These are phyloP conservation scores for Proterorhinus semilunaris DNA, from an alignment of 2,113 vertebrate genomes.

Conservation along the genomic window DNA sequence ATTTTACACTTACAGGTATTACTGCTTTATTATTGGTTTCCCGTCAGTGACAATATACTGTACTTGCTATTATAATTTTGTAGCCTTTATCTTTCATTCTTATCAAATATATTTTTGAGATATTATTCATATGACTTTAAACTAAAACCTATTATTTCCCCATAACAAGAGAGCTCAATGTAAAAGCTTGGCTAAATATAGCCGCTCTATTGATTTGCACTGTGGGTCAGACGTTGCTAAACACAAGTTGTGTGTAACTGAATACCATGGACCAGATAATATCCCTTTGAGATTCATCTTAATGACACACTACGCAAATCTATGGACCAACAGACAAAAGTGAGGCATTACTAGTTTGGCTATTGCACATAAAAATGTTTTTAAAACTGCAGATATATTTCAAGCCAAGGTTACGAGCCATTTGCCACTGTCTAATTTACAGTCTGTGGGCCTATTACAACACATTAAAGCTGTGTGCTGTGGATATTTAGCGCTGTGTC, in stretches of 20 bases:
- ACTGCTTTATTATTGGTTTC: too few species aligned
- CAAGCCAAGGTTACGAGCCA: slow-evolving; percentile 20
- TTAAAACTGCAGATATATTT: not conserved
- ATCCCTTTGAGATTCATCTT: slow-evolving; percentile 20
- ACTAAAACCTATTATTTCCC: not conserved
- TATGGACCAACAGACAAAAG: not conserved
- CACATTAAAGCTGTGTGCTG: slow-evolving; percentile 46
- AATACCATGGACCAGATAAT: slow-evolving; percentile 15
- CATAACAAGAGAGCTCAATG: slow-evolving; percentile 26
- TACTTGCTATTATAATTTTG: too few species aligned
- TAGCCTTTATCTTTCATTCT: too few species aligned
- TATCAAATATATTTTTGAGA: too few species aligned
- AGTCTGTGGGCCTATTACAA: slow-evolving; percentile 46
- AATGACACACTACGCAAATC: slow-evolving; percentile 12
- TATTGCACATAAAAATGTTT: not conserved
- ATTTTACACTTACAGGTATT: too few species aligned
- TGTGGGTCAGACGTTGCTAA: slow-evolving; percentile 36
- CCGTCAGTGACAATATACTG: too few species aligned
- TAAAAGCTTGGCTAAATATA: slow-evolving; percentile 56
- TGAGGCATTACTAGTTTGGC: not conserved
- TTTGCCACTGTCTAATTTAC: slow-evolving; percentile 51
- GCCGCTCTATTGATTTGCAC: slow-evolving; percentile 60
- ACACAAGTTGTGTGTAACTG: slow-evolving; percentile 29
- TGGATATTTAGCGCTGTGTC: slow-evolving; percentile 19
- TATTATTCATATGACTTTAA: too few species aligned